Percentiles rank a stretch among this genome's conserved stretches.
These are phyloP conservation scores for Teleogryllus occipitalis DNA, from an alignment of 1,140 invertebrate genomes.

Conservation along the genomic window DNA sequence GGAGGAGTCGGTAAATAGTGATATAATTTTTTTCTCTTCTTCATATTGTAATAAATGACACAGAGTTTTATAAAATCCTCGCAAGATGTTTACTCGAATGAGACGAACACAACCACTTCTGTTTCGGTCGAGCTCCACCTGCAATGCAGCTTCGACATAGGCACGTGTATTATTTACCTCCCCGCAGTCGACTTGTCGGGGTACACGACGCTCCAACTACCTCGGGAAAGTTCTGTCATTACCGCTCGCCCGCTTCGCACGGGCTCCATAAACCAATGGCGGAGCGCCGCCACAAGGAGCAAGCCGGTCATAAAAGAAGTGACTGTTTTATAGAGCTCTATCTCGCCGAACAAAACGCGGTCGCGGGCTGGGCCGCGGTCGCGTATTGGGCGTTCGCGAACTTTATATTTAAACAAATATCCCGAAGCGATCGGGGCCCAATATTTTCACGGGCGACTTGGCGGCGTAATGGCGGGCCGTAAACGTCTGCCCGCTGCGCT, in stretches of 20 bases:
- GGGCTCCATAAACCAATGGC: neutral
- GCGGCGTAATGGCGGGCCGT: neutral
- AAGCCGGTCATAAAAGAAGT: neutral
- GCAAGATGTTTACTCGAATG: no score
- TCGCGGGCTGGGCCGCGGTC: no score
- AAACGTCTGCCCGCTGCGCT: neutral
- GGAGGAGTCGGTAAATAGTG: no score
- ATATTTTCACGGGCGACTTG: neutral
- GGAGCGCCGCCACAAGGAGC: neutral
- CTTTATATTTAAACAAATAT: neutral
- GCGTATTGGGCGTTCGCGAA: neutral
- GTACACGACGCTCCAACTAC: neutral
- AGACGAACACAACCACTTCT: no score
- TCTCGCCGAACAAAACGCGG: neutral
- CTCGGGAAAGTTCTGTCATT: neutral
- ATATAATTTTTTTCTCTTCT: no score
- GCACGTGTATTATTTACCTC: no score
- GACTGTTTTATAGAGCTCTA: neutral
- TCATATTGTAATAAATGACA: no score
- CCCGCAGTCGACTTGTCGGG: no score
- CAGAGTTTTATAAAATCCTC: no score
- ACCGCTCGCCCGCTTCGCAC: neutral
- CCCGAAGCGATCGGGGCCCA: neutral
- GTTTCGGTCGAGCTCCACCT: no score
- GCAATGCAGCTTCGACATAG: no score